Conservation (phyloP, 2,888 invertebrate species). For the Leptopilina drosophilae region DNA sequence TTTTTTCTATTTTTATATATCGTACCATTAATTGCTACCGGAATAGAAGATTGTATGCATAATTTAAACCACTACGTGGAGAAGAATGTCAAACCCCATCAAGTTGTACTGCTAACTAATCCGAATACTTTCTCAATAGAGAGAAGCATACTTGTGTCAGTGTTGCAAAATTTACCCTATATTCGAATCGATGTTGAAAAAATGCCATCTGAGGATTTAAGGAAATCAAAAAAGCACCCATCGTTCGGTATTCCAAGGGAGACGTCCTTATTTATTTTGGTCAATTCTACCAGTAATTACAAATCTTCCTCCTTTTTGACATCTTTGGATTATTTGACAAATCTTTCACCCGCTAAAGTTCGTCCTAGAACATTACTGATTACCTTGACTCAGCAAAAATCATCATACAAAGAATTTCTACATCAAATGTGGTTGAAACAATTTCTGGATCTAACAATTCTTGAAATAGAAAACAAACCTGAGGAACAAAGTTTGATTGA, state of each 20-base stretch:
- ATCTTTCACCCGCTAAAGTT: no score
- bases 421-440: neutral
- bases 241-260: no score
- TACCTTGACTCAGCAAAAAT: neutral
- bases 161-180: neutral
- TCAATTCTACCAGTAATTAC: no score
- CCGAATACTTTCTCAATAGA: neutral
- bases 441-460: slow-evolving; percentile 12
- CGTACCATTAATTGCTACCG: no score
- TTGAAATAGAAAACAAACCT: neutral
- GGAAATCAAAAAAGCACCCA: no score
- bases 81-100: neutral
- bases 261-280: no score
- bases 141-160: neutral
- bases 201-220: neutral
- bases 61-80: neutral
- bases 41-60: no score
- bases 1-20: no score
- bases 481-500: neutral
- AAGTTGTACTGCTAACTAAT: neutral
- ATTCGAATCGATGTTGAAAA: neutral
- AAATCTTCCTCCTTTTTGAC: no score
- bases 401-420: neutral
- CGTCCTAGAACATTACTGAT: neutral
- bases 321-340: no score